Evolutionary conservation across 2,113 vertebrate genomes (phyloP), one percentile per base, ranked within the genome.

Genomic region (Hyaena hyaena): DNA sequence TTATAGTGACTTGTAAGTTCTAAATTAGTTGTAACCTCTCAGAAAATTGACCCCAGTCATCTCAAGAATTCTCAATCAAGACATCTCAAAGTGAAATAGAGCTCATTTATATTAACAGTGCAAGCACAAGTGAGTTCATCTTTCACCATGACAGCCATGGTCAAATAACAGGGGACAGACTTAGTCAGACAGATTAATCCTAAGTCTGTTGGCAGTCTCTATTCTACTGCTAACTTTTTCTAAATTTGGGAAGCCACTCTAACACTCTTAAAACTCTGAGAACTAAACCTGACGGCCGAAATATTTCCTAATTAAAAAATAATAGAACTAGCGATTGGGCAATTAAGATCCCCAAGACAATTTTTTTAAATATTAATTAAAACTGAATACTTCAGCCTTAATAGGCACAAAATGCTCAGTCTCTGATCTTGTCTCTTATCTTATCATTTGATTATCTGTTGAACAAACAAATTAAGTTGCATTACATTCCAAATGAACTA

Each of bases 21-120:
- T 96, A 96, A 97, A 96, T 96, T 97, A 85, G 89, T 97, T 95
- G 58, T 84, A 96, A 96, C 84, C 53, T 95, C 89, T 97, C 63
- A 94, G 95, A 96, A 93, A 98, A 97, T 86, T 95, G 96, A 91
- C 88, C 85, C 58, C 45, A 97, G 73, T 97, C 79, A 93, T 94
- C 77, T 94, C 48, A 86, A 77, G 63, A 93, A 94, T 93, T 97
- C 93, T 97, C 82, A 95, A 61, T 97, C 93, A 97, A 80, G 68
- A 84, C 48, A 89, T 85, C 55, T 86, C 82, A 89, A 86, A 65
- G 48, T 86, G 61, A 93, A 94, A 96, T 86, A 76, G 61, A 94
- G n/a, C 71, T 97, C 93, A 96, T 92, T 97, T 94, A 76, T 84
- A 95, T 97, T 95, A 97, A 85, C 74, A 95, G 65, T 39, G 28